Base-by-base conservation (phyloP, 2,888 invertebrate genomes). In the Cistogaster globosa region DNA sequence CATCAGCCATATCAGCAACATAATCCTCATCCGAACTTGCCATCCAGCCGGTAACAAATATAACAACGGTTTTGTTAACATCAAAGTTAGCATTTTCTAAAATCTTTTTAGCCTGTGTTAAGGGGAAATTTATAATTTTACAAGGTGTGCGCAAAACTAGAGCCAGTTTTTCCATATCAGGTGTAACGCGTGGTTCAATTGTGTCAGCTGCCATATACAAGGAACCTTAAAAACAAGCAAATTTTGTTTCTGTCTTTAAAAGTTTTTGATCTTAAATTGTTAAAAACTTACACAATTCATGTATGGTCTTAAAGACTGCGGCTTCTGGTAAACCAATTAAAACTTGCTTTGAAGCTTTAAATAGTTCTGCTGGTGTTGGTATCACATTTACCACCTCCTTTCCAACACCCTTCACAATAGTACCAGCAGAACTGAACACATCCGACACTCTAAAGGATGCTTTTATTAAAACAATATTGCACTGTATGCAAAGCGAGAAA, bases 11-110 rank as follows among this genome's bases (percentile, higher is more conserved):
- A 3, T 83, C 72, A 0, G 74, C 86, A 6, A 80, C 82, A 0
- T 82, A 80, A 53, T 87, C 86, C 12, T 26, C 22, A 0, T 90
- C 87, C 51, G 88, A 87, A 5, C 88, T 86, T 2, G 67, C 38
- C 16, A 26, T 80, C 90, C 91, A 92, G 32, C 92, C 92, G 11
- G 90, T 90, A 16, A 90, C 88, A 22, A 89, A 88, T 14, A 92
- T 86, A 1, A 89, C 89, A 5, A 89, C 86, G 65, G 88, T 88
- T 22, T 88, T 89, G 0, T 78, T 80, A 7, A 65, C 58, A 57
- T 89, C 86, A 68, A 92, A 91, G 14, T 87, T 86, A 0, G 88
- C 85, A 51, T 86, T 87, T 0, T 79, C 48, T 89, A 78, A 62
- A 9, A 90, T 82, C 2, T 85, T 45, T 16, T 87, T 58, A 6